Base-by-base conservation (phyloP, 2,797 vertebrate genomes). In the Micrastur ruficollis region DNA sequence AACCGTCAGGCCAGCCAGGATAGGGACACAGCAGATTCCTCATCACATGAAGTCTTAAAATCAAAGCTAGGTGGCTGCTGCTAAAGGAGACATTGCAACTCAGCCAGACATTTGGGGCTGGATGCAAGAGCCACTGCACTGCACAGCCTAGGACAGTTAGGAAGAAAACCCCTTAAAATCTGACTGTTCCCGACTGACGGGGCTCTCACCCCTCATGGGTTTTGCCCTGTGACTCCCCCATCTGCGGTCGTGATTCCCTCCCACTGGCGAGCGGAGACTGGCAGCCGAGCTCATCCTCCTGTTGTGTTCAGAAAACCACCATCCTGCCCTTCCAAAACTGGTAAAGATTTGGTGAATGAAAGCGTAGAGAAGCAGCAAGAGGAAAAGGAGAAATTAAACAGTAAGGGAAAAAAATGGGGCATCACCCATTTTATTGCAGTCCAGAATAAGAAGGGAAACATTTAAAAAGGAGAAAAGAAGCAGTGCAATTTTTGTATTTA, bases 401-500 rank as follows among this genome's bases (percentile, higher is more conserved):
- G 93, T 36, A 91, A 91, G 61, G 80, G 80, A 75, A 88, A 55
- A 93, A 91, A 93, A 95, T 95, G 95, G 93, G 96, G 81, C 11
- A 5, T 91, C 80, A 93, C 95, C 94, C 96, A 95, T 95, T 97
- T 96, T 96, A 97, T 97, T 97, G 91, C 84, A 88, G 91, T 86
- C 19, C 46, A 89, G 81, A 88, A 67, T 74, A 78, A 86, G 91
- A 91, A 86, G 15, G 34, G 56, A 93, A 91, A 95, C 74, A 85
- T 76, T 95, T 75, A 53, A 68, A 94, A 92, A 82, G 72, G 89
- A 91, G 89, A 74, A 82, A 89, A 81, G 75, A 42, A 94, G 78
- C 95, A 96, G 86, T 61, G 75, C 66, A 76, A 72, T 83, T 88
- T 91, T 74, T 11, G 8, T 82, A 55, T 85, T 87, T 87, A 82